Conservation (phyloP, 2,797 vertebrate genomes). For the Carcharodon carcharias region DNA sequence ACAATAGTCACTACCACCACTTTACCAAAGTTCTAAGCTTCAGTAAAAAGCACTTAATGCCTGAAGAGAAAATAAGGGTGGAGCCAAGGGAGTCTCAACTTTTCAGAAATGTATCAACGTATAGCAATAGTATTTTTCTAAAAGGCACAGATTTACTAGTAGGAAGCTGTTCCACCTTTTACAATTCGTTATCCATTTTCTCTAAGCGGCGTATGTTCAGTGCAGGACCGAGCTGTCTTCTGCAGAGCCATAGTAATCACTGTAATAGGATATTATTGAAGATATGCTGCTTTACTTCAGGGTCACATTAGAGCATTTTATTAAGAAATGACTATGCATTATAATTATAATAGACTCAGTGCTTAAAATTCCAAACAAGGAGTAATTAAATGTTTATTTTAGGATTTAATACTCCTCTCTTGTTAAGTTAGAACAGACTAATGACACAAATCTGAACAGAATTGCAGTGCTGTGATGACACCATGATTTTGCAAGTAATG, state of each 20-base stretch:
- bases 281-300: slow-evolving; percentile 11
- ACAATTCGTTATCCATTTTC: neutral
- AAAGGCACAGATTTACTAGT: neutral
- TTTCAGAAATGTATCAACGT: neutral
- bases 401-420: slow-evolving; percentile 26
- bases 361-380: slow-evolving; percentile 6
- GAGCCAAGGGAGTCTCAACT: neutral
- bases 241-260: neutral
- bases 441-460: slow-evolving; percentile 28
- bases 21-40: neutral
- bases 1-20: neutral
- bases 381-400: slow-evolving; percentile 27
- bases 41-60: neutral
- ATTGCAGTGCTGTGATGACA: slow-evolving; percentile 12
- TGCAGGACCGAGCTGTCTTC: neutral
- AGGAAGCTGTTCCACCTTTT: neutral
- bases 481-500: slow-evolving; percentile 31
- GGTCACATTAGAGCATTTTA: slow-evolving; percentile 27
- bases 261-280: slow-evolving; percentile 27
- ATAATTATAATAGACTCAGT: slow-evolving; percentile 2
- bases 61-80: neutral
- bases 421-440: slow-evolving; percentile 17
- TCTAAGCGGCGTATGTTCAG: neutral
- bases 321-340: slow-evolving; percentile 26
- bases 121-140: neutral